Percentiles rank a stretch among this genome's conserved stretches.
phyloP scores from a whole-genome alignment of 2,797 vertebrate genomes.

The Acanthurus tractus region DNA sequence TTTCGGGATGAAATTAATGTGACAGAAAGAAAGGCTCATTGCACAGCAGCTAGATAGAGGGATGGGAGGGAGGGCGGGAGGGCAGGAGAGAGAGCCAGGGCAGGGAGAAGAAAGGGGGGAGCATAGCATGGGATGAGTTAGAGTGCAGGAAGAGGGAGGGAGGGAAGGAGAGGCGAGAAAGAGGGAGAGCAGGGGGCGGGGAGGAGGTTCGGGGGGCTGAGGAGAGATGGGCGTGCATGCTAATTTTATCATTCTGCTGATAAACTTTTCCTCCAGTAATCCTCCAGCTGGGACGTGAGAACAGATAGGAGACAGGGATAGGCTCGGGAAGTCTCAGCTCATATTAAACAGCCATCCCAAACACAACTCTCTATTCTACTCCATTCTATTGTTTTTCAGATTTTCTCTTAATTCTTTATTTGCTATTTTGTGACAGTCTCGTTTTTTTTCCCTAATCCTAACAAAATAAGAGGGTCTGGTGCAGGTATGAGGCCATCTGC shows the following conservation, averaged over 20 bases:
- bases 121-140: slow-evolving; percentile 71
- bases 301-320: slow-evolving; percentile 81
- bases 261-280: slow-evolving; percentile 88
- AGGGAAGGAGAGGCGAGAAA: slow-evolving; percentile 61
- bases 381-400: slow-evolving; percentile 33
- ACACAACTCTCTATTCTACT: slow-evolving; percentile 55
- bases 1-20: slow-evolving; percentile 87
- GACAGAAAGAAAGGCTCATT: slow-evolving; percentile 88
- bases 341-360: slow-evolving; percentile 73
- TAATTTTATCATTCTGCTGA: slow-evolving; percentile 88
- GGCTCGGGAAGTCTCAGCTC: slow-evolving; percentile 71
- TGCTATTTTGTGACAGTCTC: slow-evolving; percentile 37
- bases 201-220: slow-evolving; percentile 16
- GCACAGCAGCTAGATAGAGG: slow-evolving; percentile 80
- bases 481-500: slow-evolving; percentile 68
- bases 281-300: slow-evolving; percentile 83
- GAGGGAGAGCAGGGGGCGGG: slow-evolving; percentile 31
- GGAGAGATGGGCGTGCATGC: slow-evolving; percentile 84
- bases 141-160: slow-evolving; percentile 52
- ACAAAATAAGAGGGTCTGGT: slow-evolving; percentile 54
- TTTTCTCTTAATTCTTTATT: slow-evolving; percentile 36
- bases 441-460: slow-evolving; percentile 33
- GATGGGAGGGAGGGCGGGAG: slow-evolving; percentile 52
- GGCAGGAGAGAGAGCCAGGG: slow-evolving; percentile 66
- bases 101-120: slow-evolving; percentile 59